A percentile compares a stretch with the other conserved stretches of the same genome.
Conservation (phyloP, 2,888 invertebrate species). For the Ophion ventricosus region DNA sequence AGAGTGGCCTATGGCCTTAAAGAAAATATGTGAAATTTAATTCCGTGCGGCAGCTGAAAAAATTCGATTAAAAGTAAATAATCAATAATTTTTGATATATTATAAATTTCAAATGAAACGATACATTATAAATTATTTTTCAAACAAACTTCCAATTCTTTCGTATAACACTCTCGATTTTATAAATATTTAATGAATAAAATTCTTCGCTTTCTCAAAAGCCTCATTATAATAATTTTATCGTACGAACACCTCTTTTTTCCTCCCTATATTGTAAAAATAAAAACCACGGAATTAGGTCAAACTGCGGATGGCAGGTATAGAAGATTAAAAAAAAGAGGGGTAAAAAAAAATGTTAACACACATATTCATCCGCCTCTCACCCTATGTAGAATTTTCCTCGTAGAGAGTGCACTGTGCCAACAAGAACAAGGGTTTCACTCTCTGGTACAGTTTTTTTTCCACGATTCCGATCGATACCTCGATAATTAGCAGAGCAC, state of each 20-base stretch:
- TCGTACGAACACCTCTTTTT: background rate
- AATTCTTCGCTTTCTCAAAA: background rate
- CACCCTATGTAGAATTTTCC: slow-evolving; percentile 2
- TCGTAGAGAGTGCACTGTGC: slow-evolving; percentile 59
- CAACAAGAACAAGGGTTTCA: slow-evolving; percentile 62
- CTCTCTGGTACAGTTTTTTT: slow-evolving; percentile 56
- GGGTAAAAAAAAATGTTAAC: slow-evolving; percentile 46
- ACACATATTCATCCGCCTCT: slow-evolving; percentile 24
- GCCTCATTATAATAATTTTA: slow-evolving; percentile 8
- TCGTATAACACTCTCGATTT: background rate
- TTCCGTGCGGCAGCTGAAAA: too few relatives aligned
- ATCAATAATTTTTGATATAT: too few relatives aligned
- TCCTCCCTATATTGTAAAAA: slow-evolving; percentile 39
- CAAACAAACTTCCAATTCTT: background rate
- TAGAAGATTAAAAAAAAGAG: slow-evolving; percentile 16
- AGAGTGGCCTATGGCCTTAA: too few relatives aligned
- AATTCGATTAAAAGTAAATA: too few relatives aligned
- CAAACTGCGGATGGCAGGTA: slow-evolving; percentile 34
- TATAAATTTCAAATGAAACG: too few relatives aligned
- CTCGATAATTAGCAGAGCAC: slow-evolving; percentile 69
- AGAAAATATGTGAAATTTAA: too few relatives aligned
- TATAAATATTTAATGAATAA: background rate
- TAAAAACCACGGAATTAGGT: slow-evolving; percentile 56
- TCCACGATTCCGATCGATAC: slow-evolving; percentile 69
- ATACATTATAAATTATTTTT: background rate